phyloP scores from a whole-genome alignment of 2,113 vertebrate species.

The Suncus etruscus region DNA sequence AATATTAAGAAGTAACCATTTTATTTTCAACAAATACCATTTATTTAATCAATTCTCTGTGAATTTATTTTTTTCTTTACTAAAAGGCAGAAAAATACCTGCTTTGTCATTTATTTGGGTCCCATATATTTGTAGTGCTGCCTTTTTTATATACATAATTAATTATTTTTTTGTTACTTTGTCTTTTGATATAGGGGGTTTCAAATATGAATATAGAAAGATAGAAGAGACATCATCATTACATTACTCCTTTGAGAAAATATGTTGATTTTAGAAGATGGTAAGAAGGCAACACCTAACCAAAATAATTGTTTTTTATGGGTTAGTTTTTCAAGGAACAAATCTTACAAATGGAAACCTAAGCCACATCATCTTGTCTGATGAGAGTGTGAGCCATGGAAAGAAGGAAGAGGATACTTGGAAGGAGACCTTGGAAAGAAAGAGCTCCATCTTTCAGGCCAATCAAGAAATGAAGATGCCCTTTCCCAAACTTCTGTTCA shows the following conservation, averaged over 20 bases:
- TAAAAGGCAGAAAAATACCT: neutral
- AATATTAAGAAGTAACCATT: neutral
- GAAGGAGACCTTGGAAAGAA: neutral
- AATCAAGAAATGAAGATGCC: slow-evolving; percentile 17
- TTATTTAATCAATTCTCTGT: neutral
- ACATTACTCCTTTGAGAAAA: slow-evolving; percentile 37
- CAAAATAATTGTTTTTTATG: slow-evolving; percentile 33
- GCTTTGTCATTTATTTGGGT: neutral
- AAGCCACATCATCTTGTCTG: neutral
- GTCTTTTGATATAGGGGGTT: neutral
- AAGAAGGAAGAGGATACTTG: neutral
- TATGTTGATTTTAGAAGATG: slow-evolving; percentile 21
- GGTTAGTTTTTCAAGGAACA: slow-evolving; percentile 30
- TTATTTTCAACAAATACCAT: neutral
- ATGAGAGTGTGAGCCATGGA: neutral
- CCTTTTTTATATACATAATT: neutral
- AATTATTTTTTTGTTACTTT: neutral
- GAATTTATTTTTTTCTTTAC: neutral
- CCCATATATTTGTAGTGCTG: neutral
- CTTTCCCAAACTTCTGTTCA: slow-evolving; percentile 15
- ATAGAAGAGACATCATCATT: neutral
- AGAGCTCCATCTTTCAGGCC: slow-evolving; percentile 10
- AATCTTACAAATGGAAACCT: neutral
- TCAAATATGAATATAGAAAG: neutral
- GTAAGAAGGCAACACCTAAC: slow-evolving; percentile 23